Percentiles rank a stretch among this genome's conserved stretches.
Evolutionary conservation across 1,140 invertebrate genomes (phyloP).

Genomic region (Macrobrachium rosenbergii): DNA sequence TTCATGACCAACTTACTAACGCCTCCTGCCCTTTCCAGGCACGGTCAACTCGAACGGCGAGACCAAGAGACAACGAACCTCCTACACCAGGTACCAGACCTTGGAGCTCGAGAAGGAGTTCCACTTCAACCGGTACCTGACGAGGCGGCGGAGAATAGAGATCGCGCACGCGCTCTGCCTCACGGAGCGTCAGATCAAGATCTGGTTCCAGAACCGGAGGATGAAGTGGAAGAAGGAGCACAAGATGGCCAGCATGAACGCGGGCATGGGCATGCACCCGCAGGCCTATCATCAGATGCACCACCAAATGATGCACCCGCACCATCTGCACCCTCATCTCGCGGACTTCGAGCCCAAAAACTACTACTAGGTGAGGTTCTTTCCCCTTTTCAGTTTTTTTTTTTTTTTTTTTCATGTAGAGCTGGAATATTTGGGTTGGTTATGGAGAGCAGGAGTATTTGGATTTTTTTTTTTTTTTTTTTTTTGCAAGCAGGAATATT

Average conservation of each 20-base stretch:
- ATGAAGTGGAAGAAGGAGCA: conserved; percentile 99
- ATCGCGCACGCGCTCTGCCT: conserved; percentile 84
- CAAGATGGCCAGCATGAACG: conserved; percentile 76
- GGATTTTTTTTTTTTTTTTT: too few relatives aligned
- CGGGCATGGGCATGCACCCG: conserved; percentile 67
- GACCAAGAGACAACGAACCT: conserved; percentile 92
- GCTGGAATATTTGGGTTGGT: too few relatives aligned
- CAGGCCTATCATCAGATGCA: conserved; percentile 67
- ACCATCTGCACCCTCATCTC: conserved; percentile 66
- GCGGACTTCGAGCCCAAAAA: conserved; percentile 65
- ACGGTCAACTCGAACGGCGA: conserved; percentile 71
- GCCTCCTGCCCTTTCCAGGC: conserved; percentile 38
- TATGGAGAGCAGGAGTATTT: too few relatives aligned
- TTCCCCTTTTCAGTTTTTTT: too few relatives aligned
- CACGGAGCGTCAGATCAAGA: conserved; percentile 92
- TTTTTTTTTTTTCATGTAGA: too few relatives aligned
- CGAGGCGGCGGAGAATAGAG: conserved; percentile 84
- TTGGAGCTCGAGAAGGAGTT: conserved; percentile 96
- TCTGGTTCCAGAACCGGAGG: conserved; percentile 96
- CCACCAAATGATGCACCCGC: conserved; percentile 67
- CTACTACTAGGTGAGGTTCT: conserved; percentile 62
- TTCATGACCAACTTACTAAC: too few relatives aligned
- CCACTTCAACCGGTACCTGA: conserved; percentile 95
- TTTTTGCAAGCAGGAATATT: too few relatives aligned
- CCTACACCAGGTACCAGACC: conserved; percentile 97